Percentiles rank a stretch among this genome's conserved stretches.
These are phyloP conservation scores for Lepidotrigona ventralis DNA, from an alignment of 1,140 invertebrate genomes.

Conservation along the genomic window DNA sequence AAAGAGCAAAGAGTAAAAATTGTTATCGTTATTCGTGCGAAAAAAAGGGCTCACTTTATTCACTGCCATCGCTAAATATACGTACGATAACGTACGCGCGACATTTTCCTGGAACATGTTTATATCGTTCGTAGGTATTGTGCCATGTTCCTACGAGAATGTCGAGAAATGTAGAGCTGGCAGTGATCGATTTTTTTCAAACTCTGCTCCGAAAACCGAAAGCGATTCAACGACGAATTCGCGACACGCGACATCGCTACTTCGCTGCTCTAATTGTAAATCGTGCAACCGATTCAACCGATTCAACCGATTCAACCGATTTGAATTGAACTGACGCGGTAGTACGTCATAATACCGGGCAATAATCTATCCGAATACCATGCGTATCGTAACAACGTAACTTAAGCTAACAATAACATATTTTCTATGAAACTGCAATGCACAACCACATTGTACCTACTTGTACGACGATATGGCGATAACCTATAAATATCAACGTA, in stretches of 20 bases:
- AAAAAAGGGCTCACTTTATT: conserved; percentile 51
- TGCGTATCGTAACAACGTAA: conserved; percentile 40
- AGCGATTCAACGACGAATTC: neutral
- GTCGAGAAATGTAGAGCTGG: conserved; percentile 33
- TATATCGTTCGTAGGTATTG: neutral
- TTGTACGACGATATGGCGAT: conserved; percentile 47
- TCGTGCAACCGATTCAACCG: neutral
- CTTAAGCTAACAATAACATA: conserved; percentile 68
- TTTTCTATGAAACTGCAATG: conserved; percentile 79
- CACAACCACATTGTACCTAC: conserved; percentile 78
- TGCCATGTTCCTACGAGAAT: conserved; percentile 31
- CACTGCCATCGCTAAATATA: conserved; percentile 60
- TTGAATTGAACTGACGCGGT: conserved; percentile 20
- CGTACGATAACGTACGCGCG: conserved; percentile 12
- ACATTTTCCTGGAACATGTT: conserved; percentile 30
- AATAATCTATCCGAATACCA: neutral
- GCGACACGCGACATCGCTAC: neutral
- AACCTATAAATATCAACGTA: conserved; percentile 53
- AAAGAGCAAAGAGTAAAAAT: conserved; percentile 8
- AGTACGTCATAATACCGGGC: neutral
- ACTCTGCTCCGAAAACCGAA: conserved; percentile 36
- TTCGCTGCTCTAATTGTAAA: conserved; percentile 18
- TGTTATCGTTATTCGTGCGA: conserved; percentile 37
- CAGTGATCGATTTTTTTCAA: conserved; percentile 51
- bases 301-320: neutral